Conservation (phyloP, 2,888 invertebrate species). For the Omphaloscelis lunosa region DNA sequence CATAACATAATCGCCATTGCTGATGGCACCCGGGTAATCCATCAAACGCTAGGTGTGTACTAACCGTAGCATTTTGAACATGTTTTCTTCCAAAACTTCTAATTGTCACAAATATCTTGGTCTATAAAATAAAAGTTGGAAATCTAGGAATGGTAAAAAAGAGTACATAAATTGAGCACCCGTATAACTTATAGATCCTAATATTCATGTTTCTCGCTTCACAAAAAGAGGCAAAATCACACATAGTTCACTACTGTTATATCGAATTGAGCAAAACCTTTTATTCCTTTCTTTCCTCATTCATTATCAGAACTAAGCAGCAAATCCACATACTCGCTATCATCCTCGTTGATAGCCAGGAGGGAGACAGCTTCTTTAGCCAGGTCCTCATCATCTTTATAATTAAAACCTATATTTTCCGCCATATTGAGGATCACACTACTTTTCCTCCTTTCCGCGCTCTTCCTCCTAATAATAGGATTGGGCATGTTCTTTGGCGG, state of each 20-base stretch:
- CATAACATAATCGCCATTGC: constrained; percentile 5
- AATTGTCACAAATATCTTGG: neutral
- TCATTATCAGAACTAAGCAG: constrained; percentile 66
- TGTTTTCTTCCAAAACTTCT: neutral
- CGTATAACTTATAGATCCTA: neutral
- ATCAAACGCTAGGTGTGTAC: neutral
- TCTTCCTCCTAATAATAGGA: constrained; percentile 65
- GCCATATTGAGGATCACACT: constrained; percentile 76
- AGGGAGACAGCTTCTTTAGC: constrained; percentile 83
- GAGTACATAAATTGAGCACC: constrained; percentile 15
- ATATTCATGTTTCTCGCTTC: neutral
- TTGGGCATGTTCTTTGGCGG: constrained; percentile 62
- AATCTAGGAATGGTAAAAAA: constrained; percentile 19
- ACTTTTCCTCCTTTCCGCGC: constrained; percentile 71
- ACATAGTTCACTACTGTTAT: neutral
- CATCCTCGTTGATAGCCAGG: constrained; percentile 80
- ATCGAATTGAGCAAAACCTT: constrained; percentile 36
- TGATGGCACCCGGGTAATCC: neutral
- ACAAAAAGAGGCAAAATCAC: constrained; percentile 1
- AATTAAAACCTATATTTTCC: constrained; percentile 74
- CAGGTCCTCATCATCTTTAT: constrained; percentile 74
- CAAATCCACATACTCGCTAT: constrained; percentile 76
- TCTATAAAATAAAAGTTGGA: constrained; percentile 9
- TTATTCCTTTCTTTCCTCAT: constrained; percentile 1
- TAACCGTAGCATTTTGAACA: constrained; percentile 1